Evolutionary conservation across 2,113 vertebrate genomes (phyloP), one percentile per base, ranked within the genome.

Genomic region (Capricornis sumatraensis): DNA sequence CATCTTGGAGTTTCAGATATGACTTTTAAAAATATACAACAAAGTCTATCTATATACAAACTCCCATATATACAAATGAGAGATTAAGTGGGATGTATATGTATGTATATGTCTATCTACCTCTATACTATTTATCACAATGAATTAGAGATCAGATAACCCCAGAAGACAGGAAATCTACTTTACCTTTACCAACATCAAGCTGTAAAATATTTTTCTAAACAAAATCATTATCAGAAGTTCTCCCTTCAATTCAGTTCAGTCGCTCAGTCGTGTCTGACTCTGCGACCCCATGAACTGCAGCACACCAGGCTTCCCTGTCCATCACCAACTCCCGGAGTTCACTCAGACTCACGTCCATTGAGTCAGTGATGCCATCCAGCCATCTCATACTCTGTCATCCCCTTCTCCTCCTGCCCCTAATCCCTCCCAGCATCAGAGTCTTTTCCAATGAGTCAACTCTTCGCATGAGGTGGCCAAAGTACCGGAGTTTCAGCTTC

Each of bases 171-270:
- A 84, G 12, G 19, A 62, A 91, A 91, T 87, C 16, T 43, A 40
- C 62, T 84, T 91, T 62, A 60, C 87, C 36, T 81, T 94, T 60
- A 43, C 33, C 17, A 74, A 92, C 11, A 85, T 6, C 27, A 85
- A 89, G 40, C 8, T 19, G 7, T 36, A 87, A 91, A 95, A 92
- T 17, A 52, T 10, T 27, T 43, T 23, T 87, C 81, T 87, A 30
- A 89, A 81, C 71, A 76, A 83, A 50, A 43, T 82, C 5, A 89
- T 92, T 57, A 62, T 25, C 36, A 57, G 71, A 92, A 87, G 9
- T 30, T 57, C 52, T 87, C 62, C 15, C 17, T 45, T 87, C 8
- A 60, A 19, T 55, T 55, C 53, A 55, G 53, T 55, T 55, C 21
- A 55, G 53, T 55, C 6, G 2, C 53, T 55, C 17, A 55, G 6